A percentile compares a stretch with the other conserved stretches of the same genome.
Evolutionary conservation across 2,888 invertebrate genomes (phyloP).

Genomic region (Himalopsyche anomala): DNA sequence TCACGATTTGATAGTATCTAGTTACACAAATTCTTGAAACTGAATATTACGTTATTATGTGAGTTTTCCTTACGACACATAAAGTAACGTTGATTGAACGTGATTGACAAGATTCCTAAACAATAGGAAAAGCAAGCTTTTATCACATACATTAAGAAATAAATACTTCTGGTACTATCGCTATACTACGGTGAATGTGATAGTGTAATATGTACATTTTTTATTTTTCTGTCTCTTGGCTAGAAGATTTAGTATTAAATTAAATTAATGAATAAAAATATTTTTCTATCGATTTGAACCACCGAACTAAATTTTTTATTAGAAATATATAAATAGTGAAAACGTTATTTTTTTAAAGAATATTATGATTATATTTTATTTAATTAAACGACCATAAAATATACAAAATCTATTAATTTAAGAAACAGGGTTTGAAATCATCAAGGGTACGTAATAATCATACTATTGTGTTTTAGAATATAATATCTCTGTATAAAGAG

Average conservation of each 20-base stretch:
- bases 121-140: background rate
- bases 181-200: background rate
- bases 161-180: background rate
- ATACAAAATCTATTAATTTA: background rate
- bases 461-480: background rate
- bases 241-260: too few species aligned
- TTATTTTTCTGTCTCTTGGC: too few species aligned
- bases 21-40: background rate
- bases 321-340: too few species aligned
- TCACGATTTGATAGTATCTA: too few species aligned
- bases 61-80: background rate
- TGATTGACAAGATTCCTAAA: constrained; percentile 28
- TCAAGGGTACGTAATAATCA: background rate
- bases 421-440: background rate
- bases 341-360: too few species aligned
- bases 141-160: background rate
- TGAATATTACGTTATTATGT: background rate
- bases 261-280: too few species aligned
- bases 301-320: too few species aligned
- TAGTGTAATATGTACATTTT: background rate
- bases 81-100: background rate
- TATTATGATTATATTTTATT: too few species aligned
- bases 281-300: too few species aligned
- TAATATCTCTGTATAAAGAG: background rate
- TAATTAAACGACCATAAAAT: too few species aligned